Evolutionary conservation across 2,113 vertebrate genomes (phyloP).

Genomic region (Clinocottus analis): DNA sequence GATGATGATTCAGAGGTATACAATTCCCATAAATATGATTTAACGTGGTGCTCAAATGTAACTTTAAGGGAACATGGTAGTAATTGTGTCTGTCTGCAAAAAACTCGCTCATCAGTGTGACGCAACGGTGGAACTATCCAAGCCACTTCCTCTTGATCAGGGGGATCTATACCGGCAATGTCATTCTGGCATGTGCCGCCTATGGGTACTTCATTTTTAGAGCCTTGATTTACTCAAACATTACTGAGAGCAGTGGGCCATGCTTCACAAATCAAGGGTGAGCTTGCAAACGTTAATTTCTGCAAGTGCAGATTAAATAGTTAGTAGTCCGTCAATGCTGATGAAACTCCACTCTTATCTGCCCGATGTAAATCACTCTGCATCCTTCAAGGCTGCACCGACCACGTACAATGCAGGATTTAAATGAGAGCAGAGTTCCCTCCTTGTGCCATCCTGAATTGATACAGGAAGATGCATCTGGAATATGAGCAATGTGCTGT

Average conservation of each 20-base stretch:
- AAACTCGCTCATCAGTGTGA: conserved; percentile 13
- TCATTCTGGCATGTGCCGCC: no score
- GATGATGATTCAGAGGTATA: neutral
- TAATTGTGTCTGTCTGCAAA: neutral
- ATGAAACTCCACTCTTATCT: conserved; percentile 49
- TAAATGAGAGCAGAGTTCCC: conserved; percentile 5
- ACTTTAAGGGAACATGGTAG: no score
- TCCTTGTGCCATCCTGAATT: neutral
- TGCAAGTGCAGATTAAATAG: neutral
- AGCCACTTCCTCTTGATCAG: conserved; percentile 11
- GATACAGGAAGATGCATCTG: neutral
- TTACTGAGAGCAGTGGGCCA: neutral
- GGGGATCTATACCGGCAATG: conserved; percentile 11
- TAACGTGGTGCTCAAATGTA: neutral
- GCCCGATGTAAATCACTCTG: conserved; percentile 35
- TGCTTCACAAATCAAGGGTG: conserved; percentile 11
- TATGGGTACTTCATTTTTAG: neutral
- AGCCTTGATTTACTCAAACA: neutral
- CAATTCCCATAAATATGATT: neutral
- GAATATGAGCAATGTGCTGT: conserved; percentile 11
- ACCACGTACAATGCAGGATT: neutral
- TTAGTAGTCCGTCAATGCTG: conserved; percentile 26
- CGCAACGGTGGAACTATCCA: conserved; percentile 5
- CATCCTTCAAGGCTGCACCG: conserved; percentile 20
- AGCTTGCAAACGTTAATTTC: conserved; percentile 17